Conservation (phyloP, 2,888 invertebrate species). For the Bibio marci region DNA sequence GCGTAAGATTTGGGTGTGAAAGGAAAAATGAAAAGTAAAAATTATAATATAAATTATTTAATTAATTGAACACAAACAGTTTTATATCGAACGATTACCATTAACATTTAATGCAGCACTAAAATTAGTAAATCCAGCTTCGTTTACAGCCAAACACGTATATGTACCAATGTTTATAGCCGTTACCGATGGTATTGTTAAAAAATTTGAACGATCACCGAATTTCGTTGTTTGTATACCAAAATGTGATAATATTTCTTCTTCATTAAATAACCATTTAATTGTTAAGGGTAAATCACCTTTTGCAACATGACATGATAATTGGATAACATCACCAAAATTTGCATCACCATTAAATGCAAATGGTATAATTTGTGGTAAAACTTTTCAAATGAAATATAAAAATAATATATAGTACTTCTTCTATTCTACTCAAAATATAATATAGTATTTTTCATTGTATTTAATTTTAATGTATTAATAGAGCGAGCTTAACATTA, state of each 20-base stretch:
- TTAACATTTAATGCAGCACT: slow-evolving; percentile 44
- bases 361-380: slow-evolving; percentile 11
- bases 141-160: slow-evolving; percentile 45
- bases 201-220: slow-evolving; percentile 44
- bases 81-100: slow-evolving; percentile 31
- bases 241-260: slow-evolving; percentile 25
- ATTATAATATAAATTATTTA: too few species aligned
- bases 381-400: too few species aligned
- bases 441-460: too few species aligned
- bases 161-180: slow-evolving; percentile 52
- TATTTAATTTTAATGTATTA: too few species aligned
- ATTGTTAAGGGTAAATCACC: slow-evolving; percentile 43
- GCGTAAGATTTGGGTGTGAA: too few species aligned
- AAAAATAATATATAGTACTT: too few species aligned
- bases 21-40: too few species aligned
- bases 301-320: slow-evolving; percentile 38
- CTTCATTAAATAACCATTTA: slow-evolving; percentile 39
- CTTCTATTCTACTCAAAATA: too few species aligned
- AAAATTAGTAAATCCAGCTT: slow-evolving; percentile 41
- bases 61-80: too few species aligned
- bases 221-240: slow-evolving; percentile 46
- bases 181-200: slow-evolving; percentile 51
- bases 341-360: slow-evolving; percentile 25
- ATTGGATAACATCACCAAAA: slow-evolving; percentile 51
- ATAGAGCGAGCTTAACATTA: too few species aligned